These are phyloP conservation scores for Metacarcinus magister DNA, from an alignment of 2,888 invertebrate genomes.

Conservation along the genomic window DNA sequence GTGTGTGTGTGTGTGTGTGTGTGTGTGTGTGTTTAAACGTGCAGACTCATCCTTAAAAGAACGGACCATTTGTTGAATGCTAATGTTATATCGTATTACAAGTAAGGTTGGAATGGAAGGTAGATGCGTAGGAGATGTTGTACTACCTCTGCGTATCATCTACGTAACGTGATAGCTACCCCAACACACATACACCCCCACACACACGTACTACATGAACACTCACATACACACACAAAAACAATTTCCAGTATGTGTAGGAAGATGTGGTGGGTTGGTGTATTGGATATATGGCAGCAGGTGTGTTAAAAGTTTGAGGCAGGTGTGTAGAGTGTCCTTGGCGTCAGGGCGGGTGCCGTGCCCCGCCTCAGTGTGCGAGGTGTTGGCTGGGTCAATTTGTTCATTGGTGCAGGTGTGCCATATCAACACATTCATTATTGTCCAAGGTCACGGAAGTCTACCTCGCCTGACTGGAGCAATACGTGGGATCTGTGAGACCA, in stretches of 20 bases:
- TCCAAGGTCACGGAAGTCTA: background rate
- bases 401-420: background rate
- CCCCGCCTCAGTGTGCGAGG: background rate
- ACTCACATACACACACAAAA: background rate
- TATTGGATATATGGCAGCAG: background rate
- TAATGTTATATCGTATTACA: no score
- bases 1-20: slow-evolving; percentile 22
- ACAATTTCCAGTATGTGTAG: background rate
- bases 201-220: no score
- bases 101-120: no score
- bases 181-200: no score
- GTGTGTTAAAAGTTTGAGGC: background rate
- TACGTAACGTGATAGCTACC: no score
- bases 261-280: background rate
- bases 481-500: background rate
- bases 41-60: no score
- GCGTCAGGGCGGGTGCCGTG: background rate
- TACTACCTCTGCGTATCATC: no score
- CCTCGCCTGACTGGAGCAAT: background rate
- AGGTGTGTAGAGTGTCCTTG: slow-evolving; percentile 3
- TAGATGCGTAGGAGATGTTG: no score
- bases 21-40: background rate
- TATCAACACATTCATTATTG: background rate
- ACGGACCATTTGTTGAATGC: no score
- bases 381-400: background rate